These are phyloP conservation scores for Poecilobothrus nobilitatus DNA, from an alignment of 2,888 invertebrate species.

Conservation along the genomic window DNA sequence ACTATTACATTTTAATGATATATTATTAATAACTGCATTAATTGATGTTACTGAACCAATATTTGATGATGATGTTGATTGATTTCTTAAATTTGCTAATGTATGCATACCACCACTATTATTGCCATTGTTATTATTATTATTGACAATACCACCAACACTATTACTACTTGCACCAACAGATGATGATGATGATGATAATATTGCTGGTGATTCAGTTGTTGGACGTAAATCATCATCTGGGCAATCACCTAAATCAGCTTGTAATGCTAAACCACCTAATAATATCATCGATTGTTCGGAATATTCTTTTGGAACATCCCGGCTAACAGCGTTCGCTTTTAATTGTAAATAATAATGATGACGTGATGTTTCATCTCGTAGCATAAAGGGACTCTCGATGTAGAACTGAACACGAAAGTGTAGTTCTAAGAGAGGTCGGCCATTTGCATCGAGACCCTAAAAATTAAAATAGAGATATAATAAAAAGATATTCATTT, in stretches of 20 bases:
- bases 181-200: constrained; percentile 22
- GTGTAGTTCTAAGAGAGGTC: constrained; percentile 79
- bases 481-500: not conserved
- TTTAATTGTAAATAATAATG: constrained; percentile 93
- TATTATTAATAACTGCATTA: not conserved
- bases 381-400: constrained; percentile 79
- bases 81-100: not conserved
- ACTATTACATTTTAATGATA: not conserved
- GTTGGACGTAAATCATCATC: constrained; percentile 38
- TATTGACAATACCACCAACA: not conserved
- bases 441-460: constrained; percentile 85
- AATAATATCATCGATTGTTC: constrained; percentile 66
- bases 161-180: constrained; percentile 8
- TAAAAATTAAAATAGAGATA: constrained; percentile 39
- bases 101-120: not conserved
- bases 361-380: constrained; percentile 85
- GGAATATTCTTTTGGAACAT: constrained; percentile 47
- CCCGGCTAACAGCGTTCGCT: constrained; percentile 70
- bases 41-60: not conserved
- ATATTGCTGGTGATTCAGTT: constrained; percentile 9
- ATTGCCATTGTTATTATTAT: not conserved
- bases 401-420: constrained; percentile 91
- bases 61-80: not conserved
- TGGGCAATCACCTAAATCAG: constrained; percentile 77
- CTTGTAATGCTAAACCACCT: constrained; percentile 85